Evolutionary conservation across 1,140 invertebrate genomes (phyloP), one percentile per base, ranked within the genome.

Genomic region (Zaprionus inermis): DNA sequence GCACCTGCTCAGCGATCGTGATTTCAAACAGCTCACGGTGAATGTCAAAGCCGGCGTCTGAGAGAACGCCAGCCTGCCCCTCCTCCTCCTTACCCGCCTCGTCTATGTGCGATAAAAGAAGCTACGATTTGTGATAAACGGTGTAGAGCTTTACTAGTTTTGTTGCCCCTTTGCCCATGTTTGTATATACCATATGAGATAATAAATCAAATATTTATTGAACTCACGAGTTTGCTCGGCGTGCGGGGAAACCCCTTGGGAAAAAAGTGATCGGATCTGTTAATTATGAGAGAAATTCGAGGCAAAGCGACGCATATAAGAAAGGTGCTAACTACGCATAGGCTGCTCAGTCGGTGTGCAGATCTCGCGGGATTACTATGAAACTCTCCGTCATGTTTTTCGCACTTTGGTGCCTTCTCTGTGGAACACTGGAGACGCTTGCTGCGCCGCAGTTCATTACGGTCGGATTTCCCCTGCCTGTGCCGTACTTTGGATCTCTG

Each of bases 1-100:
- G 97, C 92, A 92, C n/a, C 95, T 97, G 92, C 78, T 97, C 12
- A 93, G 94, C 12, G 97, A 97, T 91, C 94, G 94, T 73, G 94
- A 96, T 78, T 97, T 96, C 84, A 94, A 94, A 64, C 72, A 66
- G 75, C 76, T 73, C 89, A 93, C 85, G 30, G 55, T 91, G 28
- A 82, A 91, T 73, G 72, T 76, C 0, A 90, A 78, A 51, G 66
- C 80, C 10, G 85, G 80, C 12, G 20, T 57, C 16, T 79, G 11
- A 57, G n/a, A n/a, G n/a, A 41, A 11, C 0, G n/a, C n/a, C n/a
- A n/a, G n/a, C 34, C 16, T 28, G 14, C 32, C 58, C 44, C 46
- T 16, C 12, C 36, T 6, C 12, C 14, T 10, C 36, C 2, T 9
- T 6, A 6, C 22, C 0, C 24, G 24, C 34, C 30, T 32, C 58